Percentiles rank a stretch among this genome's conserved stretches.
phyloP scores from a whole-genome alignment of 2,797 vertebrate species.

The Oreochromis grahami region DNA sequence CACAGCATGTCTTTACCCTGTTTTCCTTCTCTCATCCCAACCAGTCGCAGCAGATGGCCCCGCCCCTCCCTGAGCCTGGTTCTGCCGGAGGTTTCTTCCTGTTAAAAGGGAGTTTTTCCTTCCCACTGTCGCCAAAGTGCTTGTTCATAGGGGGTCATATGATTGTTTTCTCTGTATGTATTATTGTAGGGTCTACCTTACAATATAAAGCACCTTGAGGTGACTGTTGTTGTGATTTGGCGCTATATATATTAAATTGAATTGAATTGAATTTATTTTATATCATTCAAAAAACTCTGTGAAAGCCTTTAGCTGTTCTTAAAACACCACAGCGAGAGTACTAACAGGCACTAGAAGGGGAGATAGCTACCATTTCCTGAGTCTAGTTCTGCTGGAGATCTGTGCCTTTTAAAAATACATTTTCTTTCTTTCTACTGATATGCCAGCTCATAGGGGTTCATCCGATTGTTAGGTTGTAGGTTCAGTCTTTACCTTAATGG shows the following conservation, averaged over 20 bases:
- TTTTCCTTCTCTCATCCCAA: not conserved
- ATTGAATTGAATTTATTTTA: not conserved
- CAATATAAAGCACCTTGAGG: not conserved
- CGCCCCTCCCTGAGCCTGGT: not conserved
- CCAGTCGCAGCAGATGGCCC: accelerated
- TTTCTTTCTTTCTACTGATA: not conserved
- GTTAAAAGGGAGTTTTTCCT: not conserved
- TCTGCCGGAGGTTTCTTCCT: not conserved
- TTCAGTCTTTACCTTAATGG: not conserved
- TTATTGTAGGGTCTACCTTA: not conserved
- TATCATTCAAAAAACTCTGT: not conserved
- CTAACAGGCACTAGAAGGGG: not conserved
- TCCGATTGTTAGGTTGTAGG: not conserved
- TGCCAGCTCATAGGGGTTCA: not conserved
- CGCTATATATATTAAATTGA: not conserved
- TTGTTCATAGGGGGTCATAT: not conserved
- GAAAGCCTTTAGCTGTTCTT: not conserved
- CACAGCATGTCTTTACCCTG: not conserved
- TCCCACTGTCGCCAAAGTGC: not conserved
- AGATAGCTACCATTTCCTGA: not conserved
- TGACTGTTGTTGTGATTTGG: not conserved
- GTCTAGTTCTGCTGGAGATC: not conserved
- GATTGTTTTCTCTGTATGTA: not conserved
- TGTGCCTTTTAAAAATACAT: accelerated
- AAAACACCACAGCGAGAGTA: not conserved